Conservation (phyloP, 1,140 invertebrate genomes). For the Heliothis subflexa region DNA sequence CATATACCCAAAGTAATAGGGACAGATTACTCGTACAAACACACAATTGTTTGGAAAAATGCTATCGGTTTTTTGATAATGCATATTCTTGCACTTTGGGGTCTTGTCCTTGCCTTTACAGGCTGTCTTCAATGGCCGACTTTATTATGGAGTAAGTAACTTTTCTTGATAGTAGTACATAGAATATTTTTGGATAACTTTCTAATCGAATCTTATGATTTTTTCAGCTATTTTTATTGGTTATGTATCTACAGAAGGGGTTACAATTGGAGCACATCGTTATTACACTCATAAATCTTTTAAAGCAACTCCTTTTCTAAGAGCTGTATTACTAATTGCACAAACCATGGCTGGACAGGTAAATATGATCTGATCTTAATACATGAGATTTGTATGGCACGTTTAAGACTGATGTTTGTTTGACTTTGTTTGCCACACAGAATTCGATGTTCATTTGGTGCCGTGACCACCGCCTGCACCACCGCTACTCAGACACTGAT, state of each 20-base stretch:
- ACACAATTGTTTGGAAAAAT: slow-evolving; percentile 85
- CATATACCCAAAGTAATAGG: slow-evolving; percentile 62
- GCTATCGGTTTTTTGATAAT: slow-evolving; percentile 83
- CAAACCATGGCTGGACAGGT: slow-evolving; percentile 65
- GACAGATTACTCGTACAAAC: slow-evolving; percentile 84
- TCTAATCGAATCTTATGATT: slow-evolving; percentile 3
- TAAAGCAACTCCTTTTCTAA: slow-evolving; percentile 82
- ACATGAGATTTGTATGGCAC: background rate
- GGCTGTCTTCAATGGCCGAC: slow-evolving; percentile 47
- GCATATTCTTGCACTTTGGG: slow-evolving; percentile 79
- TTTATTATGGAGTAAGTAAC: slow-evolving; percentile 56
- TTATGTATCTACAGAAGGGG: slow-evolving; percentile 70
- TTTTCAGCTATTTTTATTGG: slow-evolving; percentile 68
- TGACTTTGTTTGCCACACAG: slow-evolving; percentile 53
- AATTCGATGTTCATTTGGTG: slow-evolving; percentile 85
- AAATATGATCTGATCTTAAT: background rate
- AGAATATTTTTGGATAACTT: background rate
- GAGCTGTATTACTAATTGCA: slow-evolving; percentile 76
- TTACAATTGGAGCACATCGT: slow-evolving; percentile 87
- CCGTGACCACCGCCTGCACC: slow-evolving; percentile 89
- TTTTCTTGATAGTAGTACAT: background rate
- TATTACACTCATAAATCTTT: slow-evolving; percentile 86
- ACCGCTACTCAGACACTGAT: slow-evolving; percentile 89
- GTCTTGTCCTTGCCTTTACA: slow-evolving; percentile 51
- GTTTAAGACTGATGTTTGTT: background rate